Percentiles rank a stretch among this genome's conserved stretches.
phyloP scores from a whole-genome alignment of 2,888 invertebrate species.

The Imbricaverruca yamaguchii region DNA sequence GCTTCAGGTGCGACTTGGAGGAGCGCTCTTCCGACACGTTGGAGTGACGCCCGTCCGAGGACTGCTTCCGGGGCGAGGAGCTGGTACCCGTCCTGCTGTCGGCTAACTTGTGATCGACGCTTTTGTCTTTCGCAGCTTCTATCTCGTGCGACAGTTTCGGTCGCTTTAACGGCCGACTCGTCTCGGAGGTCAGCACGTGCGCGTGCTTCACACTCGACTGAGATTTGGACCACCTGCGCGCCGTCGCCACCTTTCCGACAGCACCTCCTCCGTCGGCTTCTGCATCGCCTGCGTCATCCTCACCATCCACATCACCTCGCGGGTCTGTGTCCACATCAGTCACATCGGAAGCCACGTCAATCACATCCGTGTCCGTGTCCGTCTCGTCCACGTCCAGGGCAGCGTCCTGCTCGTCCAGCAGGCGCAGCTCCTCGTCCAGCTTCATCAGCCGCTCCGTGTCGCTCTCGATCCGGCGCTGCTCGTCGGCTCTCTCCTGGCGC shows the following conservation, averaged over 20 bases:
- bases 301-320: too few relatives aligned
- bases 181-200: too few relatives aligned
- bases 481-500: not conserved
- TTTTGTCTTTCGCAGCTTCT: too few relatives aligned
- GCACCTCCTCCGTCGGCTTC: not conserved
- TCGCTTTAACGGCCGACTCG: too few relatives aligned
- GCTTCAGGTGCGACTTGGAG: too few relatives aligned
- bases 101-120: too few relatives aligned
- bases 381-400: not conserved
- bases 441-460: not conserved
- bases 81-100: too few relatives aligned
- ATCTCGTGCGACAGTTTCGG: too few relatives aligned
- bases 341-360: not conserved
- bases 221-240: not conserved
- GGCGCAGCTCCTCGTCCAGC: slow-evolving; percentile 13
- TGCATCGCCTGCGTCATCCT: not conserved
- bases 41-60: too few relatives aligned
- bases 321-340: not conserved
- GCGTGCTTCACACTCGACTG: too few relatives aligned
- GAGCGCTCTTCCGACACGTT: too few relatives aligned
- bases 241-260: not conserved
- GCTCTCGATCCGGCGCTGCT: not conserved
- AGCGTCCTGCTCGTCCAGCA: slow-evolving; percentile 2
- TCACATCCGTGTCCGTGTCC: not conserved
- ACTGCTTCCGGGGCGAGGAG: too few relatives aligned